These are phyloP conservation scores for Schizotus pectinicornis DNA, from an alignment of 2,888 invertebrate species.

Conservation along the genomic window DNA sequence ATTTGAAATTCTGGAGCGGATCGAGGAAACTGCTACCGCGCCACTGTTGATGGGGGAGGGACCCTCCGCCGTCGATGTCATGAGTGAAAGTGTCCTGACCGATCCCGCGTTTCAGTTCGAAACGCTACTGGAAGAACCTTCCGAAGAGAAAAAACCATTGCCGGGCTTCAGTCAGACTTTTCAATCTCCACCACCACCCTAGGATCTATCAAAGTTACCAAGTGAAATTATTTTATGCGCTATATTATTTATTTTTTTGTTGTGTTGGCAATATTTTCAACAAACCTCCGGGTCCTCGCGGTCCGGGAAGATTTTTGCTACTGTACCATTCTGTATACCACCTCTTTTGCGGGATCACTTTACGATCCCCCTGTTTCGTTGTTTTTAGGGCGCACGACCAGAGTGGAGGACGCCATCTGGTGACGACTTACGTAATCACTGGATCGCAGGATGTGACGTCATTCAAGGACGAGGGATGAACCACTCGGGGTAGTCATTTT, in stretches of 20 bases:
- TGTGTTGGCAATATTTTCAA: constrained; percentile 9
- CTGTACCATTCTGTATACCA: not conserved
- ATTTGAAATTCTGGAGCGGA: constrained; percentile 43
- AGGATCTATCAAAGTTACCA: constrained; percentile 7
- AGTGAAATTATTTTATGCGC: constrained; percentile 7
- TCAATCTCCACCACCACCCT: constrained; percentile 53
- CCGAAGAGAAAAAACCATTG: constrained; percentile 55
- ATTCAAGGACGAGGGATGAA: too few relatives aligned
- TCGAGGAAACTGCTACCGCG: constrained; percentile 32
- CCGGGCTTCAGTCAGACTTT: constrained; percentile 62
- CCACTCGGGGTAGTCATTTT: too few relatives aligned
- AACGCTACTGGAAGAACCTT: constrained; percentile 42
- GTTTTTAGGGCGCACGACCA: not conserved
- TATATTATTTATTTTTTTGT: not conserved
- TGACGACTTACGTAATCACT: too few relatives aligned
- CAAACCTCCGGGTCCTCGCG: constrained; percentile 2
- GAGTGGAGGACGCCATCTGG: too few relatives aligned
- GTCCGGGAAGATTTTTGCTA: not conserved
- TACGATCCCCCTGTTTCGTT: not conserved
- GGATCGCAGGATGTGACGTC: too few relatives aligned
- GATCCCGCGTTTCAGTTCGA: constrained; percentile 43
- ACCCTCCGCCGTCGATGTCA: constrained; percentile 29
- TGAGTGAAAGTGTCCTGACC: constrained; percentile 41
- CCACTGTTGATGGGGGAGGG: constrained; percentile 11
- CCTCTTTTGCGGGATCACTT: not conserved